Percentiles rank a stretch among this genome's conserved stretches.
Conservation (phyloP, 1,140 invertebrate species). For the Dreissena rostriformis region DNA sequence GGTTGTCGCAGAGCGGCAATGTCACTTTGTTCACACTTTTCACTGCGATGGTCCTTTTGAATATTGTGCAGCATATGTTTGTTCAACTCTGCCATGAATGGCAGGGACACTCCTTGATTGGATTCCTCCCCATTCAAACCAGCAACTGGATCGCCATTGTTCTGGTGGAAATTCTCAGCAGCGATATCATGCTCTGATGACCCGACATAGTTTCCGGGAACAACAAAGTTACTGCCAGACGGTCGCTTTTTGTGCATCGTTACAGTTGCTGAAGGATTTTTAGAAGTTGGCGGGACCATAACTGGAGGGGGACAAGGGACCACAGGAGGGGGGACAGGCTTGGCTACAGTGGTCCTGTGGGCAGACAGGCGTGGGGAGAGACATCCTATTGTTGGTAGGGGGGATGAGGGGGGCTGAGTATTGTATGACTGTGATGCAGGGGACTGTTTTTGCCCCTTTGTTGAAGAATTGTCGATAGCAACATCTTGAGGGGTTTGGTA, state of each 20-base stretch:
- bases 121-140: conserved; percentile 6
- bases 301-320: neutral
- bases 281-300: conserved; percentile 44
- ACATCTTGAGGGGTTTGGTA: too few relatives aligned
- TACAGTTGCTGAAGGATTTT: conserved; percentile 58
- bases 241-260: conserved; percentile 54
- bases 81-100: conserved; percentile 64
- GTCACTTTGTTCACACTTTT: neutral
- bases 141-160: conserved; percentile 45
- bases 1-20: conserved; percentile 42
- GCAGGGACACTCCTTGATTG: conserved; percentile 32
- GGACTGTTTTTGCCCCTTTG: conserved; percentile 50
- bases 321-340: conserved; percentile 9
- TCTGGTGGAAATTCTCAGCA: conserved; percentile 33
- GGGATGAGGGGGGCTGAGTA: conserved; percentile 43
- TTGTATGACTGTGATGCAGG: conserved; percentile 49
- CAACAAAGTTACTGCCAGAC: conserved; percentile 50
- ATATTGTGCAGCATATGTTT: conserved; percentile 53
- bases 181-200: conserved; percentile 39
- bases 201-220: conserved; percentile 56
- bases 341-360: conserved; percentile 29
- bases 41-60: conserved; percentile 38
- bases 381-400: conserved; percentile 59
- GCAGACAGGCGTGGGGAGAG: conserved; percentile 41
- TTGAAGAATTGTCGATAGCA: conserved; percentile 26